phyloP scores from a whole-genome alignment of 2,113 vertebrate species.

The Oryzias javanicus region DNA sequence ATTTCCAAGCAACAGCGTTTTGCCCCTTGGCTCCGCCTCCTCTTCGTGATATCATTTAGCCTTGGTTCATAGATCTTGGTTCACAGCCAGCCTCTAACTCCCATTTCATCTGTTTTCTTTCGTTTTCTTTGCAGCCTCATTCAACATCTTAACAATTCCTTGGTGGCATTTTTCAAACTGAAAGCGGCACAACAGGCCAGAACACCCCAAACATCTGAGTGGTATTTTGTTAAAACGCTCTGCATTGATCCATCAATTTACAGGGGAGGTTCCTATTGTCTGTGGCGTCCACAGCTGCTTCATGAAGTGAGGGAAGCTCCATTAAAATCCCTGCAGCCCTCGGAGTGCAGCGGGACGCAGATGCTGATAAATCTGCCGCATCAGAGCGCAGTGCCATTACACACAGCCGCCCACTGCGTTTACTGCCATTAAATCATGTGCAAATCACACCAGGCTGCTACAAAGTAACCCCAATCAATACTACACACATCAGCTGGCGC shows the following conservation, averaged over 20 bases:
- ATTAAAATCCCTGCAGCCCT: conserved; percentile 13
- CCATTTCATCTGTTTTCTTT: not conserved
- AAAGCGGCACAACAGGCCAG: not conserved
- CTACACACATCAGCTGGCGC: not conserved
- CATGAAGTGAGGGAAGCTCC: conserved; percentile 4
- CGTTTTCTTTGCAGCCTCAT: not conserved
- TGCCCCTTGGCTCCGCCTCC: too few species aligned
- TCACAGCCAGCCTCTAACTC: conserved; percentile 1
- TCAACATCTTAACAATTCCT: not conserved
- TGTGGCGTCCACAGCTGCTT: conserved; percentile 2
- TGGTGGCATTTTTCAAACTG: not conserved
- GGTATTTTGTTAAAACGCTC: not conserved
- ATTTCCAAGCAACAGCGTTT: too few species aligned
- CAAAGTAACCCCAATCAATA: conserved; percentile 11
- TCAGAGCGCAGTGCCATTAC: conserved; percentile 7
- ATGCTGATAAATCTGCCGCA: conserved; percentile 21
- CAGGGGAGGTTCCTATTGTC: not conserved
- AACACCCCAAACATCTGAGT: conserved; percentile 4
- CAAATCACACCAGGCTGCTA: conserved; percentile 17
- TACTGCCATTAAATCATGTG: conserved; percentile 27
- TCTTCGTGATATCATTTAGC: not conserved
- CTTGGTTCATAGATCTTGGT: conserved; percentile 1
- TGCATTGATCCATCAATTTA: conserved; percentile 2
- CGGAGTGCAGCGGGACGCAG: not conserved
- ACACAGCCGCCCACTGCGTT: conserved; percentile 18